A percentile compares a stretch with the other conserved stretches of the same genome.
These are phyloP conservation scores for Himalopsyche japonica DNA, from an alignment of 2,888 invertebrate genomes.

Conservation along the genomic window DNA sequence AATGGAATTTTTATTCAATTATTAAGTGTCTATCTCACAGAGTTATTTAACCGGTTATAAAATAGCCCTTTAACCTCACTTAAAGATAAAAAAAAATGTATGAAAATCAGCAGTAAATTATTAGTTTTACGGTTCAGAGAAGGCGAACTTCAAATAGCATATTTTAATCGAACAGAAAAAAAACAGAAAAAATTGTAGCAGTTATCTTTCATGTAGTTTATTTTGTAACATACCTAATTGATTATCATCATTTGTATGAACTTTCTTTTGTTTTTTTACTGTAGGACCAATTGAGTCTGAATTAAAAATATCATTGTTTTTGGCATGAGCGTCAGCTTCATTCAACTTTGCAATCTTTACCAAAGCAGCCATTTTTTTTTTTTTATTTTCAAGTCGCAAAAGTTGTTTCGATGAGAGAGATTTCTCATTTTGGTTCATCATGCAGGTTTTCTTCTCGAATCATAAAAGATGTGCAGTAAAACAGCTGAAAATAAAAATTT, in stretches of 20 bases:
- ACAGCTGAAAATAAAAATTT: background rate
- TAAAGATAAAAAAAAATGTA: too few species aligned
- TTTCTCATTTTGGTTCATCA: background rate
- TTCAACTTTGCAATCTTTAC: conserved; percentile 64
- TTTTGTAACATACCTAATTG: conserved; percentile 39
- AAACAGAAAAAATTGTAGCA: too few species aligned
- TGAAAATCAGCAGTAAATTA: too few species aligned
- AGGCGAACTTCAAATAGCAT: too few species aligned
- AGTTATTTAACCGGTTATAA: too few species aligned
- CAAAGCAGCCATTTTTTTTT: conserved; percentile 65
- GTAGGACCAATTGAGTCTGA: conserved; percentile 16
- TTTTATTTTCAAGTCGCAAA: conserved; percentile 63
- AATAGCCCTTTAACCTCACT: too few species aligned
- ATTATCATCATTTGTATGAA: conserved; percentile 39
- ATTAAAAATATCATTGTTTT: conserved; percentile 15
- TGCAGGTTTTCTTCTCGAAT: background rate
- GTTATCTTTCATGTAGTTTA: too few species aligned
- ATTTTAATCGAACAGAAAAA: too few species aligned
- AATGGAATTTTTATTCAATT: too few species aligned
- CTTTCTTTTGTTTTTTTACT: conserved; percentile 37
- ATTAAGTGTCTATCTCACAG: too few species aligned
- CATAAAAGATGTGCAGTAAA: background rate
- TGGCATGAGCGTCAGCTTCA: conserved; percentile 53
- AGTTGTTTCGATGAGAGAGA: conserved; percentile 53
- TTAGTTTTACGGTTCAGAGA: too few species aligned